phyloP scores from a whole-genome alignment of 2,888 invertebrate species.

The Acleris emargana region DNA sequence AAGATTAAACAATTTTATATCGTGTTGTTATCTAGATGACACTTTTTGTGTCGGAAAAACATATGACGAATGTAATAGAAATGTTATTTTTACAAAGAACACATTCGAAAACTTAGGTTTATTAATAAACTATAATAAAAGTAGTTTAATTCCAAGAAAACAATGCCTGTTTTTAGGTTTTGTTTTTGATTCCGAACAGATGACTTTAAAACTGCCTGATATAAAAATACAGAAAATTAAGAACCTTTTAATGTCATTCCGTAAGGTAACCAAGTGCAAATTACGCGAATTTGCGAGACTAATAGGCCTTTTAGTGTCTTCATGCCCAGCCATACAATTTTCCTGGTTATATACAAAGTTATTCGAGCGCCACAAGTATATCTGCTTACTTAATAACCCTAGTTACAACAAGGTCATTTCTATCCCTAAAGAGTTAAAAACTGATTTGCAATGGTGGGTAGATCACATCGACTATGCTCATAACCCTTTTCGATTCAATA shows the following conservation, averaged over 20 bases:
- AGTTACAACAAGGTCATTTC: background rate
- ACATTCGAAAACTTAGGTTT: constrained; percentile 24
- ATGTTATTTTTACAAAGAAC: constrained; percentile 15
- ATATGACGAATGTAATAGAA: constrained; percentile 25
- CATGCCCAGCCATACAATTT: constrained; percentile 3
- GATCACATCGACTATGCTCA: too few species aligned
- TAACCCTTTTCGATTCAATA: too few species aligned
- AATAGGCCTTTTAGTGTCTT: too few species aligned
- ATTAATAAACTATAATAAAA: constrained; percentile 33
- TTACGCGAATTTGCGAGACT: too few species aligned
- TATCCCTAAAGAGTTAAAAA: background rate
- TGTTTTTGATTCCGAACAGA: constrained; percentile 13
- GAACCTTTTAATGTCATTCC: too few species aligned
- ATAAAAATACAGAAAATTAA: too few species aligned
- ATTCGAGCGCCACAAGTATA: constrained; percentile 21
- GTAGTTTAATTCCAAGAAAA: constrained; percentile 22
- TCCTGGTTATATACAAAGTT: constrained; percentile 20
- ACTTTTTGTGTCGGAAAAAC: background rate
- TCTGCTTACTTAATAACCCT: constrained; percentile 3
- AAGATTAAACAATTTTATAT: too few species aligned
- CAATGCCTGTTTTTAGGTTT: constrained; percentile 37
- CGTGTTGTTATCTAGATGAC: background rate
- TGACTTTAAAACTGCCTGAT: constrained; percentile 8
- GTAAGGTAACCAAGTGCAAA: too few species aligned
- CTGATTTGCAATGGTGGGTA: too few species aligned